Evolutionary conservation across 2,797 vertebrate species (phyloP), one percentile per base, ranked within the genome.

Genomic region (Smutsia temminckii): DNA sequence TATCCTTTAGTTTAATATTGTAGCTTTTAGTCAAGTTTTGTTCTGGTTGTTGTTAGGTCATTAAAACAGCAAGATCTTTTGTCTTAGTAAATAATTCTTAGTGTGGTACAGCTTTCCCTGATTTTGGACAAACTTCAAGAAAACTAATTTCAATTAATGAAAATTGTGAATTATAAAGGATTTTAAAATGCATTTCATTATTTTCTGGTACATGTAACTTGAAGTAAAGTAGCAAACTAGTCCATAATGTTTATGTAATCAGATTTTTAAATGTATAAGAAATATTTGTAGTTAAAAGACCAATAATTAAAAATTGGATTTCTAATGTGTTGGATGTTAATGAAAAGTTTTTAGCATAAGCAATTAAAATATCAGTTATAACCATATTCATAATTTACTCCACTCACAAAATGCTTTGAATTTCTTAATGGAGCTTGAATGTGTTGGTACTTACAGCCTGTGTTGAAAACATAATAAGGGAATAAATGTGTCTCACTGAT

Each of bases 121-220:
- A 75, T 91, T 95, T 85, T 95, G 5, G 2, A 32, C 72, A 75
- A 91, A 85, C 21, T 91, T 37, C 17, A 93, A 78, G 27, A 71
- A 92, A 95, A 77, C 10, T 87, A 86, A 14, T 49, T 27, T 85
- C 27, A 91, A 94, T 93, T 85, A 95, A 85, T 81, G 78, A 96
- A 93, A 61, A 91, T 69, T 89, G 12, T 87, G 64, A 88, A 74
- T 93, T 94, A 74, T 93, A 74, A 94, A 81, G 17, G 13, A 89
- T 10, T 80, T 42, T 63, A 55, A 91, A 94, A 64, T 85, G 55
- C 3, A n/a, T 64, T 89, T 95, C 87, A 49, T 42, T 77, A 40
- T 94, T 95, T 95, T 11, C 71, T 96, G 46, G 16, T 85, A 89
- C 12, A 59, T 83, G 18, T 85, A 85, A 93, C 13, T 83, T 93